Evolutionary conservation across 2,888 invertebrate species (phyloP), one percentile per base, ranked within the genome.

Genomic region (Hyposoter dolosus): DNA sequence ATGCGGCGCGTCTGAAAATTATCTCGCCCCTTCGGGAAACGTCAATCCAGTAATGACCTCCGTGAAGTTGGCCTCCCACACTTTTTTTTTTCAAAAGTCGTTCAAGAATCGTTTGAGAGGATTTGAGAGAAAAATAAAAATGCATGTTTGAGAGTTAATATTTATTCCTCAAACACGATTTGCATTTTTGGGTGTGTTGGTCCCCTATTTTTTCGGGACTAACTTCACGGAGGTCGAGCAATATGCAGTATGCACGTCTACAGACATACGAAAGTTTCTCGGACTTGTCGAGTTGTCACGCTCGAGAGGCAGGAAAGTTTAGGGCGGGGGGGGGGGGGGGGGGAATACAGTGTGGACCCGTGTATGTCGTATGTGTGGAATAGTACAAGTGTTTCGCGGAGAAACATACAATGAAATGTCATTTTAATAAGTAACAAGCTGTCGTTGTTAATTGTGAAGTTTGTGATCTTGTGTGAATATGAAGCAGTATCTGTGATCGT

Each of bases 261-360:
- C 60, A 28, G 15, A 56, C 19, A 83, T 40, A 63, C 53, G 74
- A 74, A 78, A 83, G 45, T 86, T 83, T 69, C 72, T 68, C 72
- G 86, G 86, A 81, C 66, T 81, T 86, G 86, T 86, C 86, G 86
- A 83, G 86, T 86, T 86, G 86, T 86, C 86, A 77, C 77, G 63
- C 66, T 81, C 66, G 63, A n/a, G n/a, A n/a, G n/a, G n/a, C n/a
- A n/a, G n/a, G n/a, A 69, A 56, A 40, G 50, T 35, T 40, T 12
- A 65, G 32, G 53, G 19, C 76, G 17, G 72, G 71, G 15, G 17
- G 65, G 32, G 53, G 19, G 71, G 17, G 72, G 71, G 15, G 17
- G 65, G 69, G 53, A 50, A 76, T 43, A 60, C 47, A 56, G 32
- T 15, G 77, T n/a, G 4, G 10, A 10, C 10, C 0, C 23, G 56